phyloP scores from a whole-genome alignment of 1,140 invertebrate genomes.

The Penaeus japonicus region DNA sequence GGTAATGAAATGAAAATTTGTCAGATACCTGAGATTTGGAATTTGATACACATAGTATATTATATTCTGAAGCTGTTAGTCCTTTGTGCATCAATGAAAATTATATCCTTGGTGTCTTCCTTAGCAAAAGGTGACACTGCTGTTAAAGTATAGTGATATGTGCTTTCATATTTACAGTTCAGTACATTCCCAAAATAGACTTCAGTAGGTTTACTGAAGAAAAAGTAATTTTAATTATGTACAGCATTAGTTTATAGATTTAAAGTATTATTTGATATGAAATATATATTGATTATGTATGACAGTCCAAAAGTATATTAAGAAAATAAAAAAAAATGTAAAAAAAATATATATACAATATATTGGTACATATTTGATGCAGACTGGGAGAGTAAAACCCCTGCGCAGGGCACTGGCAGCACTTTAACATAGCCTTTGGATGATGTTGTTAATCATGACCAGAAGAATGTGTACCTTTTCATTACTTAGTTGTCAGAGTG shows the following conservation, averaged over 20 bases:
- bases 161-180: no score
- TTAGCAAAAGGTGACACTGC: no score
- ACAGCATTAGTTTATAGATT: constrained; percentile 29
- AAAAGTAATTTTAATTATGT: constrained; percentile 39
- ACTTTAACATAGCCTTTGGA: constrained; percentile 16
- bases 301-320: neutral
- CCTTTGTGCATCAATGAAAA: no score
- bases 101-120: no score
- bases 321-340: neutral
- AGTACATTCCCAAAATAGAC: no score
- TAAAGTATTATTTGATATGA: neutral
- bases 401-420: neutral
- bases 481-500: constrained; percentile 26
- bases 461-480: neutral
- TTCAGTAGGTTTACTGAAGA: neutral
- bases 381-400: neutral
- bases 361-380: neutral
- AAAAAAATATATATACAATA: neutral
- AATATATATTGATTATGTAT: neutral
- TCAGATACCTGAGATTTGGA: no score
- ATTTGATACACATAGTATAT: no score
- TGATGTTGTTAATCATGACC: constrained; percentile 29
- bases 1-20: no score
- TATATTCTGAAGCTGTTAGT: no score
- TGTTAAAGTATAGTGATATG: no score